Percentiles rank a stretch among this genome's conserved stretches.
Evolutionary conservation across 2,113 vertebrate species (phyloP).

Genomic region (zebrafish (Danio rerio)): GRCz12tu NC_133177.1:41104001-41104500

Average conservation of each 20-base stretch:
- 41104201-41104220: not conserved
- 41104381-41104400: constrained; percentile 2
- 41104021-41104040: constrained; percentile 78
- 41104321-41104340: not conserved
- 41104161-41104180: not conserved
- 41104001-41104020: constrained; percentile 72
- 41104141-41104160: not conserved
- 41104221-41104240: not conserved
- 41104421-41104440: constrained; percentile 6
- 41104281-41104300: not conserved
- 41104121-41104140: not conserved
- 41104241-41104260: not conserved
- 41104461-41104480: not conserved
- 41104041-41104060: constrained; percentile 82
- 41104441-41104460: constrained; percentile 31
- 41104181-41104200: not conserved
- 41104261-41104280: not conserved
- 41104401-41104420: constrained; percentile 16
- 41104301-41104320: not conserved
- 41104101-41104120: not conserved
- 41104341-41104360: not conserved
- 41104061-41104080: not conserved
- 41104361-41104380: constrained; percentile 8
- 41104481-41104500: not conserved
- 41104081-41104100: not conserved